Base-by-base conservation (phyloP, 1,140 invertebrate genomes). In the Reticulitermes speratus region DNA sequence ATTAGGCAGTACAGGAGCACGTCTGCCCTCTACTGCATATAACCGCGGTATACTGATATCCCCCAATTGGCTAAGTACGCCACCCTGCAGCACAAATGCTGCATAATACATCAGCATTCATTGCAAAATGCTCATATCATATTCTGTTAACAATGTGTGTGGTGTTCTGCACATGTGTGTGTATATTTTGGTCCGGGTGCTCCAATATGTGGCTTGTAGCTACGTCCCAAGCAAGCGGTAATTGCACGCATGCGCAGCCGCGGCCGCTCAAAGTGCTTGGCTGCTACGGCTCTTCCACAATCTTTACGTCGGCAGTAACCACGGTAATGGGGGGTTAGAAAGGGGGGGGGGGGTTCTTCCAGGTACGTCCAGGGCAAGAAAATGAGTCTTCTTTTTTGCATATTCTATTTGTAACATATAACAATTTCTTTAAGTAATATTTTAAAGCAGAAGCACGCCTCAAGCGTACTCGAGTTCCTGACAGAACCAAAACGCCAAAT, bases 41-140 rank as follows among this genome's bases (percentile, higher is more conserved):
- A 75, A 16, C 65, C 65, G 25, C 8, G 8, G 65, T 75, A 38
- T 38, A 75, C 65, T 9, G 65, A 30, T 75, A 75, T 30, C 65
- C 65, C 65, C 65, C 65, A 75, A 75, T 75, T n/a, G 65, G 65
- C 65, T 30, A 75, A 75, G 65, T 75, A 75, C 7, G 65, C 65
- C 25, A 30, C n/a, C 65, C 65, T 75, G n/a, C 65, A 75, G 65
- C n/a, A 75, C n/a, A 75, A 75, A 75, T 75, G 65, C 65, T 75
- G 65, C 65, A 75, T 75, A 75, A 75, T 75, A 75, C 25, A 75
- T 75, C 65, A 30, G 25, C 65, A 75, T 25, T 75, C 65, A 75
- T 75, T 75, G 65, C 65, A 75, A 75, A 75, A 75, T 75, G 65
- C 65, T 75, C 65, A 75, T 75, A 75, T 75, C 65, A 75, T 30